These are phyloP conservation scores for Paramormyrops kingsleyae DNA, from an alignment of 2,113 vertebrate genomes.

Conservation along the genomic window DNA sequence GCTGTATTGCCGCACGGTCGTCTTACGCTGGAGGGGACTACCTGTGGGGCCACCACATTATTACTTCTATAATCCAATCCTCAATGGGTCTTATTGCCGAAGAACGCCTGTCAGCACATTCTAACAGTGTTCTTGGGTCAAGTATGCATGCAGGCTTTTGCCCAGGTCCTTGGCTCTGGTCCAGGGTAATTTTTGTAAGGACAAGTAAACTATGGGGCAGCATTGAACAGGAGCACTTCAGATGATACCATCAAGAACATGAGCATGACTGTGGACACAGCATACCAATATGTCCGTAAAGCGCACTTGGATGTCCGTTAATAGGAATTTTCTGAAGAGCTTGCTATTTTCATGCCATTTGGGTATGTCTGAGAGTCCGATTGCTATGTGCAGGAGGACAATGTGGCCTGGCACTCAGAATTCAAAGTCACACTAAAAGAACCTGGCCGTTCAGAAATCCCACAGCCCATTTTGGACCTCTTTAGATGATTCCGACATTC, in stretches of 20 bases:
- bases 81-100: slow-evolving; percentile 20
- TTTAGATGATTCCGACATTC: background rate
- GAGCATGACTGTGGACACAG: slow-evolving; percentile 18
- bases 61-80: slow-evolving; percentile 34
- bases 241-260: slow-evolving; percentile 36
- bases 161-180: slow-evolving; percentile 29
- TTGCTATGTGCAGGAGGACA: background rate
- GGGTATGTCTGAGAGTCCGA: background rate
- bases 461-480: background rate
- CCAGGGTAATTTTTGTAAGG: slow-evolving; percentile 46
- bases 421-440: background rate
- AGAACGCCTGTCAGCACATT: slow-evolving; percentile 37
- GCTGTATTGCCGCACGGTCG: background rate
- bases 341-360: background rate
- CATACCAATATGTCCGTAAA: slow-evolving; percentile 36
- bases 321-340: slow-evolving; percentile 16
- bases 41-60: slow-evolving; percentile 21
- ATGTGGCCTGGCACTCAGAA: background rate
- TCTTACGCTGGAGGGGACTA: slow-evolving; percentile 10
- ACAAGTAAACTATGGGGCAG: slow-evolving; percentile 42
- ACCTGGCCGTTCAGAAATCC: background rate
- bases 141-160: slow-evolving; percentile 20
- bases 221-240: slow-evolving; percentile 26
- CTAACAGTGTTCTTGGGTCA: slow-evolving; percentile 22
- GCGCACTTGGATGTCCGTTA: slow-evolving; percentile 9